Evolutionary conservation across 2,888 invertebrate genomes (phyloP), one percentile per base, ranked within the genome.

Genomic region (Conops quadrifasciatus): DNA sequence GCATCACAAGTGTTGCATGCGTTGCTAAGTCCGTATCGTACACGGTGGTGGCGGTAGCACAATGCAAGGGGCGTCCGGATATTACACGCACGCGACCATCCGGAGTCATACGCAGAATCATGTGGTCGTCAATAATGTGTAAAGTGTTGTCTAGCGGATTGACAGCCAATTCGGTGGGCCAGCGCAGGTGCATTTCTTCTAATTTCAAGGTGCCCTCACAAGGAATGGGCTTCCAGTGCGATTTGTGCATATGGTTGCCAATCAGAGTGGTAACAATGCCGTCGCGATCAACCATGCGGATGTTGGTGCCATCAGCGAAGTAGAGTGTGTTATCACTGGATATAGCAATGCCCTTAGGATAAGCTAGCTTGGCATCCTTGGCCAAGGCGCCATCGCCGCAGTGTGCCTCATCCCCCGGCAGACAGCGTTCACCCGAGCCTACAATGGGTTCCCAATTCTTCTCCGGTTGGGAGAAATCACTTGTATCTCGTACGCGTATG

Each of bases 311-410:
- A 83, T 98, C 98, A 62, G 97, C 97, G 81, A 98, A 96, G 85
- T 96, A 98, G 0, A 98, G 86, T 0, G 95, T 92, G 75, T 96
- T 97, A 79, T 97, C 95, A 16, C 92, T 92, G 0, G 95, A 95
- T 0, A 98, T 94, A 0, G 97, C 96, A 16, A 98, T 95, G 78
- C 97, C 97, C 88, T 98, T 98, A 0, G 98, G 97, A 84, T 96
- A 97, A 0, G 96, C 95, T 9, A 99, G 89, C 84, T 96, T 96
- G 0, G 98, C 98, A 81, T 96, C 94, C 70, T 94, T 89, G 0
- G 98, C 98, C 60, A 94, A 86, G 0, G 95, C 96, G 1, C 96
- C 97, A 82, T 98, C 98, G 0, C 98, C 98, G 84, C 98, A 99
- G 79, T 95, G 94, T 0, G 95, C 95, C 83, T 95, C 95, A 82